phyloP scores from a whole-genome alignment of 2,888 invertebrate genomes.

The Cerceris rybyensis region DNA sequence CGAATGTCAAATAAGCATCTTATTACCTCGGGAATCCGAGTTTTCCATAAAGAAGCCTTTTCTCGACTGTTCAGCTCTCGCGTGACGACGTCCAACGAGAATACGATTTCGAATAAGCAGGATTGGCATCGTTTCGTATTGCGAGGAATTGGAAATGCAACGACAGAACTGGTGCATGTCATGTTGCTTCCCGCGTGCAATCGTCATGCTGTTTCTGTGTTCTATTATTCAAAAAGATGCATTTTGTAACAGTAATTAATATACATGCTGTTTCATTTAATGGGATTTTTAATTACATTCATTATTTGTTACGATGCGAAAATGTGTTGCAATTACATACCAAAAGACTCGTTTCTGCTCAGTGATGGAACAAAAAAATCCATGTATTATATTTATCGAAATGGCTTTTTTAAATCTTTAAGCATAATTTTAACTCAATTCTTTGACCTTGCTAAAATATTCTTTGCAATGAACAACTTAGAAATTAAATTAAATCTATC shows the following conservation, averaged over 20 bases:
- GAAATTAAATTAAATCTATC: too few species aligned
- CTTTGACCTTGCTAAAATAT: too few species aligned
- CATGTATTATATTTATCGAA: too few species aligned
- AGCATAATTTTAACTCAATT: too few species aligned
- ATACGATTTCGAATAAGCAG: constrained; percentile 22
- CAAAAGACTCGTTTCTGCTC: too few species aligned
- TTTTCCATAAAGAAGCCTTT: constrained; percentile 38
- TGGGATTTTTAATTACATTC: too few species aligned
- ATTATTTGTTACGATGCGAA: too few species aligned
- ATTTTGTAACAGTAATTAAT: not conserved
- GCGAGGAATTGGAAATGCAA: constrained; percentile 26
- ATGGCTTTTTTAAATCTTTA: too few species aligned
- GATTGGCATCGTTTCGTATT: constrained; percentile 22
- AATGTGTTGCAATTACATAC: too few species aligned
- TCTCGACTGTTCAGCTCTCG: constrained; percentile 16
- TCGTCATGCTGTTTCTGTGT: not conserved
- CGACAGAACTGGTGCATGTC: constrained; percentile 26
- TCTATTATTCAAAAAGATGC: not conserved
- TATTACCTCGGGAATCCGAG: not conserved
- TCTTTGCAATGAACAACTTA: too few species aligned
- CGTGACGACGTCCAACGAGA: constrained; percentile 13
- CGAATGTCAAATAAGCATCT: too few species aligned
- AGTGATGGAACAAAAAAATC: too few species aligned
- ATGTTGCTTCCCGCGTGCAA: constrained; percentile 13
- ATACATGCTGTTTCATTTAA: not conserved